These are phyloP conservation scores for Cirrhinus mrigala DNA, from an alignment of 2,797 vertebrate species.

Conservation along the genomic window DNA sequence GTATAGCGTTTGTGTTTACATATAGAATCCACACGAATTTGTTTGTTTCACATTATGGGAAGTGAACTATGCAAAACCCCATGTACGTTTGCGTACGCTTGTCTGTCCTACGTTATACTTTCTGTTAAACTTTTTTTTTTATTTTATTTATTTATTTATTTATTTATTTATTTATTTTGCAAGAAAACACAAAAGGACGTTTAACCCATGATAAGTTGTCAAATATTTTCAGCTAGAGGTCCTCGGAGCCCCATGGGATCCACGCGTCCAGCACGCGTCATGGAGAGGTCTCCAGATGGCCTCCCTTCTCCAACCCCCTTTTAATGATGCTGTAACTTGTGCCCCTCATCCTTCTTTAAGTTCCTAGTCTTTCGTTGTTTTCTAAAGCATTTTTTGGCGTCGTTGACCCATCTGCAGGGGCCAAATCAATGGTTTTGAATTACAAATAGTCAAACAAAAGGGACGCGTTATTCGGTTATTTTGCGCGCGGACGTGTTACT, in stretches of 20 bases:
- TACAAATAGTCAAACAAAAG: constrained; percentile 54
- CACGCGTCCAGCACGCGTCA: constrained; percentile 85
- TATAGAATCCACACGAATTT: not conserved
- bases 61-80: not conserved
- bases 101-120: not conserved
- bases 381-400: constrained; percentile 72
- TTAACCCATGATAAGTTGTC: not conserved
- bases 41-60: not conserved
- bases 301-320: constrained; percentile 64
- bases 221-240: constrained; percentile 53
- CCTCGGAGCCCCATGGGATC: constrained; percentile 75
- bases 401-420: constrained; percentile 73
- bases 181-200: not conserved
- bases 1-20: not conserved
- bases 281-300: constrained; percentile 77
- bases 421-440: constrained; percentile 58
- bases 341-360: constrained; percentile 19
- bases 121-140: not conserved
- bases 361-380: constrained; percentile 59
- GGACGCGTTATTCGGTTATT: constrained; percentile 53
- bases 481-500: constrained; percentile 33
- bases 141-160: too few species aligned
- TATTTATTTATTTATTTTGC: too few species aligned
- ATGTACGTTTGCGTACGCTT: not conserved
- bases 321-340: constrained; percentile 28